Percentiles rank a stretch among this genome's conserved stretches.
Evolutionary conservation across 2,113 vertebrate species (phyloP).

Genomic region (Vulpes vulpes): DNA sequence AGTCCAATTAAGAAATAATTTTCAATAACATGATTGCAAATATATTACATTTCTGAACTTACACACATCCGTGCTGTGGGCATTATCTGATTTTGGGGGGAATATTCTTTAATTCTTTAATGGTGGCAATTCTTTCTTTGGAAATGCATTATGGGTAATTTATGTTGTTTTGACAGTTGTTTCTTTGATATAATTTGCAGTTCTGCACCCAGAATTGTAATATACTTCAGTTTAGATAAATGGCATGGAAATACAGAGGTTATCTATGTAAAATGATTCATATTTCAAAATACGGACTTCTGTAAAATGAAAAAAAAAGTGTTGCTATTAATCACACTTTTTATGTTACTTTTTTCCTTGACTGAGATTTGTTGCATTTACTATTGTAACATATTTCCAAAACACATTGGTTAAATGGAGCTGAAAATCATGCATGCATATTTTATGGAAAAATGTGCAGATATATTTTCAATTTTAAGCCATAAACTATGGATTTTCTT

Average conservation of each 20-base stretch:
- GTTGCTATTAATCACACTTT: constrained; percentile 80
- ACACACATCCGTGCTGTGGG: background rate
- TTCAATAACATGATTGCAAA: background rate
- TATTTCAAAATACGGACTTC: constrained; percentile 80
- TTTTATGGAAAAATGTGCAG: constrained; percentile 83
- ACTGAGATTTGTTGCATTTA: constrained; percentile 86
- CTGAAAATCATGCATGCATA: constrained; percentile 87
- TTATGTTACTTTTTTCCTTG: constrained; percentile 78
- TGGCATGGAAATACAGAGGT: constrained; percentile 66
- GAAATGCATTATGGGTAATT: constrained; percentile 73
- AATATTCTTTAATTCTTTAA: constrained; percentile 63
- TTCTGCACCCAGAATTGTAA: constrained; percentile 76
- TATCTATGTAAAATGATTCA: constrained; percentile 79
- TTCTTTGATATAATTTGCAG: constrained; percentile 76
- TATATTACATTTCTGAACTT: background rate
- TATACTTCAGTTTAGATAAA: constrained; percentile 67
- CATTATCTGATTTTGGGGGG: constrained; percentile 44
- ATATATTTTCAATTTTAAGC: constrained; percentile 83
- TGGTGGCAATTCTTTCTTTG: constrained; percentile 52
- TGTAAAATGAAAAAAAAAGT: constrained; percentile 75
- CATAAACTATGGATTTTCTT: constrained; percentile 85
- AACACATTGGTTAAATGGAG: constrained; percentile 88
- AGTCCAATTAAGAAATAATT: constrained; percentile 61
- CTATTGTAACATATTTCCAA: constrained; percentile 86
- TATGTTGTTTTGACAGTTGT: constrained; percentile 76